Evolutionary conservation across 30 jellyfish, hydroid and myxozoan genomes (phyloP), one percentile per base, ranked within the genome.

Genomic region (Chironex yamaguchii): DNA sequence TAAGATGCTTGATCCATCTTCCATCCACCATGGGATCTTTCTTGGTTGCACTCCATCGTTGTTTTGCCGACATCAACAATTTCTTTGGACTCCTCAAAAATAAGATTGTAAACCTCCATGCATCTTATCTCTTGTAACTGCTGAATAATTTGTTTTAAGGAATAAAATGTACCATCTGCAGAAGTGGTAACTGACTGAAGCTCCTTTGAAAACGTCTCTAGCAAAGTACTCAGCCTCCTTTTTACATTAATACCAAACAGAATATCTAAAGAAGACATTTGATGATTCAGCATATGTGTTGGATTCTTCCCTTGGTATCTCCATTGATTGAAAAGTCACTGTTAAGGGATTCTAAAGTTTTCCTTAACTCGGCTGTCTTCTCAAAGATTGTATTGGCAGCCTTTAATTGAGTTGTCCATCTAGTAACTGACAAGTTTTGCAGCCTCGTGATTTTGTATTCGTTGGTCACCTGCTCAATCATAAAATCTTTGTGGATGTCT

Each of bases 401-500:
- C 25, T 28, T 28, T 52, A 52, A 31, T 31, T 52, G 69, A 52
- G 30, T 20, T 28, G 69, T 52, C n/a, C n/a, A n/a, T n/a, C n/a
- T n/a, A n/a, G n/a, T n/a, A n/a, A n/a, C n/a, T n/a, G n/a, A n/a
- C n/a, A n/a, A n/a, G n/a, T n/a, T n/a, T 52, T 52, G 69, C 69
- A 52, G 25, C 69, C 69, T 52, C 69, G 25, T 2, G 6, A 52
- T 52, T 28, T 1, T 52, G 69, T 52, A 52, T 52, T 52, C 69
- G 69, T 11, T 52, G 11, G 69, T 52, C 69, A 52, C 25, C 11
- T 52, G 69, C 69, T 52, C 69, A 52, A 31, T 52, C 77, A 64
- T 64, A 64, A 64, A 64, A 25, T 42, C 77, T 23, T 64, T 64
- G 50, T 64, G 77, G 77, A 28, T 52, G 69, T 52, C 69, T 52